Evolutionary conservation across 2,113 vertebrate genomes (phyloP).

Genomic region (Aspiorhynchus laticeps): DNA sequence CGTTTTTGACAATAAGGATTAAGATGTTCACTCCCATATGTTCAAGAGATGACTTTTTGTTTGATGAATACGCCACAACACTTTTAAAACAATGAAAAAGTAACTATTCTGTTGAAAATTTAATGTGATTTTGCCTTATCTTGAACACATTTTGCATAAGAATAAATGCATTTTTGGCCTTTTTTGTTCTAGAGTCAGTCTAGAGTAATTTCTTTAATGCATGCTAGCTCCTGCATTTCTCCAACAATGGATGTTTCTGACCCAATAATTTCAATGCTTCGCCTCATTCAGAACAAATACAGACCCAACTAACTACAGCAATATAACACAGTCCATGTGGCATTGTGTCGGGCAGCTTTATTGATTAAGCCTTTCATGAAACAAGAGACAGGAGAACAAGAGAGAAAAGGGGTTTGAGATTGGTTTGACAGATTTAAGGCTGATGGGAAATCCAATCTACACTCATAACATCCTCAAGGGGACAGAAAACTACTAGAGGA

Average conservation of each 20-base stretch:
- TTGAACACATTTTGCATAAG: no score
- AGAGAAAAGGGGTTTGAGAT: background rate
- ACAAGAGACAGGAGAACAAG: background rate
- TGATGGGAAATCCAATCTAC: conserved; percentile 48
- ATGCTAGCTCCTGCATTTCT: background rate
- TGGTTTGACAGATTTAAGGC: conserved; percentile 48
- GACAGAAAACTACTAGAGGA: background rate
- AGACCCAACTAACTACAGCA: background rate
- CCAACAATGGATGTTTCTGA: background rate
- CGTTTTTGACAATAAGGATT: no score
- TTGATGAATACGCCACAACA: no score
- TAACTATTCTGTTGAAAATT: no score
- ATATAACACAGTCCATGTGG: conserved; percentile 1
- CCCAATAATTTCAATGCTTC: background rate
- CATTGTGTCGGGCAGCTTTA: background rate
- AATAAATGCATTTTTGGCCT: no score
- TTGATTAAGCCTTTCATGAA: conserved; percentile 27
- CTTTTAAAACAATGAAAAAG: no score
- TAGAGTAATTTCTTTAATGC: background rate
- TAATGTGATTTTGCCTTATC: no score
- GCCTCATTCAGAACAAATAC: background rate
- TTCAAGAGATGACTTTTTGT: no score
- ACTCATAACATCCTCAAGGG: conserved; percentile 13
- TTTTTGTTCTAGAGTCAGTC: no score
- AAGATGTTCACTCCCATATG: no score